Percentiles rank a stretch among this genome's conserved stretches.
Evolutionary conservation across 2,797 vertebrate genomes (phyloP).

Genomic region (Danio kyathit): DNA sequence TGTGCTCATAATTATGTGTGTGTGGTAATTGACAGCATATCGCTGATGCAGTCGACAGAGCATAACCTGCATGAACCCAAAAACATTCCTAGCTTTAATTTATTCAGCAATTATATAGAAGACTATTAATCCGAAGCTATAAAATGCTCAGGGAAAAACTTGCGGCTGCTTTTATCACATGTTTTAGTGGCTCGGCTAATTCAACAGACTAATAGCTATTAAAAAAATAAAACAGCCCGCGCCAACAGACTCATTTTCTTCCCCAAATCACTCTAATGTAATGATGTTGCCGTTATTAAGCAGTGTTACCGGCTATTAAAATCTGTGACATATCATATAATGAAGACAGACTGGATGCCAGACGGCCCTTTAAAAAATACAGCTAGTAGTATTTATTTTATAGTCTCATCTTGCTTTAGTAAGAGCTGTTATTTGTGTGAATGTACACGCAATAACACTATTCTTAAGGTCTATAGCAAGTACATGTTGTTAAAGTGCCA

Average conservation of each 20-base stretch:
- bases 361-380: neutral
- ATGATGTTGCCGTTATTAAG: neutral
- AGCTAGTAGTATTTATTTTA: too few species aligned
- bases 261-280: neutral
- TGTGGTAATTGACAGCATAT: neutral
- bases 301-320: neutral
- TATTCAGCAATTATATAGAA: slow-evolving; percentile 1
- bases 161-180: neutral
- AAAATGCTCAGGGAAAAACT: neutral
- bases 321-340: neutral
- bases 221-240: neutral
- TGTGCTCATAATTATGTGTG: neutral
- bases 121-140: neutral
- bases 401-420: too few species aligned
- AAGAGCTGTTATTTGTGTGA: too few species aligned
- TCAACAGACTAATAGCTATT: slow-evolving; percentile 7
- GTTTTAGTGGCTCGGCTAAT: neutral
- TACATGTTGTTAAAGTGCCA: too few species aligned
- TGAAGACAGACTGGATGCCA: neutral
- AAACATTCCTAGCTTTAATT: neutral
- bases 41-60: neutral
- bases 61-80: neutral
- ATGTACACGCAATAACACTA: too few species aligned
- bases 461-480: too few species aligned
- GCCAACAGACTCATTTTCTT: neutral